These are phyloP conservation scores for Ectobius pallidus DNA, from an alignment of 2,888 invertebrate genomes.

Conservation along the genomic window DNA sequence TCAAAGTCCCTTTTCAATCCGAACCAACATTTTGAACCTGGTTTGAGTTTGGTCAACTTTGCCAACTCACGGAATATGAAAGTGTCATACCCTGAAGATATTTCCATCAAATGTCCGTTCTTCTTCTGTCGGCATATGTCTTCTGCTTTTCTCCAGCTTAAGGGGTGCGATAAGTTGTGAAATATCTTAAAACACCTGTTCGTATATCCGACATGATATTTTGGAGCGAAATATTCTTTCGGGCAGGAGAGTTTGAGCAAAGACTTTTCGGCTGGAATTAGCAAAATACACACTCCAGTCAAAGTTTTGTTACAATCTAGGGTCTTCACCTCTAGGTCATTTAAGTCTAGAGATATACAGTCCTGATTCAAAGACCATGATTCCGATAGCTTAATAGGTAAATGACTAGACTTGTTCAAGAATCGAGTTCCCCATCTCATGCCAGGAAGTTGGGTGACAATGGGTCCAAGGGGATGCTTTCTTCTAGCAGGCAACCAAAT, in stretches of 20 bases:
- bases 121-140: no score
- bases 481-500: constrained; percentile 62
- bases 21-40: neutral
- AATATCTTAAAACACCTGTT: neutral
- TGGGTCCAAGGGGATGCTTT: constrained; percentile 55
- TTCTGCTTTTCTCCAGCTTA: no score
- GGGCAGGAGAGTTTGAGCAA: neutral
- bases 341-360: neutral
- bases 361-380: neutral
- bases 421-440: constrained; percentile 48
- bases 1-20: neutral
- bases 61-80: neutral
- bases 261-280: neutral
- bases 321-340: neutral
- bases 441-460: constrained; percentile 60
- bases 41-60: neutral
- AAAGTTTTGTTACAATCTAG: neutral
- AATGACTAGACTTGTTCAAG: neutral
- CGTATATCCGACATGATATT: neutral
- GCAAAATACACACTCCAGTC: neutral
- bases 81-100: no score
- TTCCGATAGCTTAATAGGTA: neutral
- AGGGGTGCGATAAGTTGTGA: no score
- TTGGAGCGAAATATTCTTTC: neutral
- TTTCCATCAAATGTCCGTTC: no score